A percentile compares a stretch with the other conserved stretches of the same genome.
Evolutionary conservation across 2,888 invertebrate genomes (phyloP).

Genomic region (Coleophora deauratella): DNA sequence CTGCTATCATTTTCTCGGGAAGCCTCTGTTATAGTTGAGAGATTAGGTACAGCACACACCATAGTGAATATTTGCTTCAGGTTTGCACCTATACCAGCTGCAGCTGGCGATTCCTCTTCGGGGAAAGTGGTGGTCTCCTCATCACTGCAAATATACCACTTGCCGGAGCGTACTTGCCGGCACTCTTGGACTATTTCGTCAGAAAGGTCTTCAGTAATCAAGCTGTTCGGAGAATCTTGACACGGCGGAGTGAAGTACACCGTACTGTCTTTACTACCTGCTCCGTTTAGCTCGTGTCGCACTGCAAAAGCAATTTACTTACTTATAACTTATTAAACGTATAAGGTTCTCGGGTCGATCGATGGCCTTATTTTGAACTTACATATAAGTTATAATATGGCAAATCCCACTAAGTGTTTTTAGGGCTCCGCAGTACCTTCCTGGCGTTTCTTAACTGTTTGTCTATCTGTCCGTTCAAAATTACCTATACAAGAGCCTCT

Average conservation of each 20-base stretch:
- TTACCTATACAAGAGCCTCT: no score
- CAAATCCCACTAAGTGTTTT: no score
- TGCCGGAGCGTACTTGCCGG: conserved; percentile 6
- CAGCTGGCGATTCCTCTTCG: not conserved
- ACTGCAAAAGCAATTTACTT: not conserved
- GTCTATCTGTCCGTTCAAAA: no score
- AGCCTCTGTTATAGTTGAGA: conserved; percentile 57
- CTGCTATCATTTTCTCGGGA: conserved; percentile 44
- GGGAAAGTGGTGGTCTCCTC: conserved; percentile 36
- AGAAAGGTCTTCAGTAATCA: conserved; percentile 57
- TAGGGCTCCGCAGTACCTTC: no score
- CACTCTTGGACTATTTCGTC: conserved; percentile 20
- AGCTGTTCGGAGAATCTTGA: conserved; percentile 27
- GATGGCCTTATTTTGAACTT: no score
- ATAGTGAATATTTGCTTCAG: conserved; percentile 51
- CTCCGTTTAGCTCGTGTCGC: not conserved
- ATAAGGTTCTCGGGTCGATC: no score
- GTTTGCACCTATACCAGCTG: conserved; percentile 30
- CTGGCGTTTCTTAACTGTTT: no score
- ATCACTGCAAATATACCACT: conserved; percentile 55
- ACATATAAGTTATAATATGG: no score
- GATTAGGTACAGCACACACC: conserved; percentile 49
- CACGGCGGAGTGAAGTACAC: conserved; percentile 23
- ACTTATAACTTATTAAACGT: no score
- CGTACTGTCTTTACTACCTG: conserved; percentile 12